Base-by-base conservation (phyloP, 2,888 invertebrate genomes). In the Agrochola litura region DNA sequence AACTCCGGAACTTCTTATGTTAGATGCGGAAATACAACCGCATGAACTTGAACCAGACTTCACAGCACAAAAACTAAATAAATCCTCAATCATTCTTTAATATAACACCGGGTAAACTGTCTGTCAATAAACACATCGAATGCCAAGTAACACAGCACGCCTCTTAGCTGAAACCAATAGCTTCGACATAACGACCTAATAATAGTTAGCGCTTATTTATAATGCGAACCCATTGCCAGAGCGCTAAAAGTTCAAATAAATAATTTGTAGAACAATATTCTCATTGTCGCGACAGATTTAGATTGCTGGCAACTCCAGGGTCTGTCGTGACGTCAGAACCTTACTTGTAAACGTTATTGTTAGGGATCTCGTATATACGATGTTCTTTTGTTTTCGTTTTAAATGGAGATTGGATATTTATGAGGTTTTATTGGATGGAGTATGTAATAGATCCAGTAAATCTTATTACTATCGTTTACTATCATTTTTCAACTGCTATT, bases 261-360 rank as follows among this genome's bases (percentile, higher is more conserved):
- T 80, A 84, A 84, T 84, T 83, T 86, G 86, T 83, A 86, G 82
- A 81, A 79, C 79, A 85, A 82, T 86, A 85, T 85, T 86, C 80
- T 79, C 85, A 89, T 84, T 81, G 86, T 88, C 81, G 84, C 83
- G 90, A 90, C 90, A 85, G 82, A 90, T 88, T 90, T 90, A 91
- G 89, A 84, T 63, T 65, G 85, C 79, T 84, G 79, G 77, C 81
- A 76, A 81, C 76, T 73, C 77, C 89, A 89, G 86, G 90, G 89
- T 76, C 86, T 85, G 72, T n/a, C 0, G 54, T 69, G 79, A 83
- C 88, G 87, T 87, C 81, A 83, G 84, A 86, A 82, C 89, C 86
- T 90, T 87, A 86, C 72, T 76, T 78, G 77, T 90, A 88, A 89
- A 89, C 79, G 79, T 76, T 80, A 68, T 80, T 86, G 85, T 88